Percentiles rank a stretch among this genome's conserved stretches.
Conservation (phyloP, 1,140 invertebrate species). For the Halictus rubicundus region DNA sequence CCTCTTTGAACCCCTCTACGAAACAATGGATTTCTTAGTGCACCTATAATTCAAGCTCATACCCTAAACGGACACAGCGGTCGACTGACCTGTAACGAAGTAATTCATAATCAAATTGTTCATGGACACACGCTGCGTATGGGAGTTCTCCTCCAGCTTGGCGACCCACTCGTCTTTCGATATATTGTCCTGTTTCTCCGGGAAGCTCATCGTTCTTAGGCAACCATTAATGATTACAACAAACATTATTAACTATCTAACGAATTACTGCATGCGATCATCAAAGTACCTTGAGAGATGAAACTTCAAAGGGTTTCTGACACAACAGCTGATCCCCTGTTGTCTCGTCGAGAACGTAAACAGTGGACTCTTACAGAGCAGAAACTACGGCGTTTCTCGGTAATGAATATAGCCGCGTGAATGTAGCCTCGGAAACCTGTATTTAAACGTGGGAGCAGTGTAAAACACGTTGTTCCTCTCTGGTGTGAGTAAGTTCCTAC, state of each 20-base stretch:
- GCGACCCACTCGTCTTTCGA: slow-evolving; percentile 78
- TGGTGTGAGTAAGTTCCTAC: too few relatives aligned
- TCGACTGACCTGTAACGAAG: slow-evolving; percentile 92
- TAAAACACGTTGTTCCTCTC: too few relatives aligned
- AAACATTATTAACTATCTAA: neutral
- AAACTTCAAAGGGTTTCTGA: slow-evolving; percentile 1
- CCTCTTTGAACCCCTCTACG: slow-evolving; percentile 98
- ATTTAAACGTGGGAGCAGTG: too few relatives aligned
- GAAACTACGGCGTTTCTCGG: too few relatives aligned
- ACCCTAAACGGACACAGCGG: slow-evolving; percentile 35
- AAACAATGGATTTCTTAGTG: slow-evolving; percentile 24
- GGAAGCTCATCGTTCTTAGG: slow-evolving; percentile 71
- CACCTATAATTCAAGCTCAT: slow-evolving; percentile 22
- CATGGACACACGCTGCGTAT: slow-evolving; percentile 94
- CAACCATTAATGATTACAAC: slow-evolving; percentile 23
- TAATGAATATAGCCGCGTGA: too few relatives aligned
- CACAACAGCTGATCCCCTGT: slow-evolving; percentile 37
- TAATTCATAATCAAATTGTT: slow-evolving; percentile 99
- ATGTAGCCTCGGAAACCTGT: too few relatives aligned
- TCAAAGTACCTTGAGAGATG: neutral
- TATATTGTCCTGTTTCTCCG: slow-evolving; percentile 74
- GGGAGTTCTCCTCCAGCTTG: slow-evolving; percentile 85
- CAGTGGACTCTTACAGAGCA: neutral
- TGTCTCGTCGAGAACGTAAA: slow-evolving; percentile 5
- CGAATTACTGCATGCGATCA: neutral